phyloP scores from a whole-genome alignment of 1,140 invertebrate species.

The Argopecten irradians region DNA sequence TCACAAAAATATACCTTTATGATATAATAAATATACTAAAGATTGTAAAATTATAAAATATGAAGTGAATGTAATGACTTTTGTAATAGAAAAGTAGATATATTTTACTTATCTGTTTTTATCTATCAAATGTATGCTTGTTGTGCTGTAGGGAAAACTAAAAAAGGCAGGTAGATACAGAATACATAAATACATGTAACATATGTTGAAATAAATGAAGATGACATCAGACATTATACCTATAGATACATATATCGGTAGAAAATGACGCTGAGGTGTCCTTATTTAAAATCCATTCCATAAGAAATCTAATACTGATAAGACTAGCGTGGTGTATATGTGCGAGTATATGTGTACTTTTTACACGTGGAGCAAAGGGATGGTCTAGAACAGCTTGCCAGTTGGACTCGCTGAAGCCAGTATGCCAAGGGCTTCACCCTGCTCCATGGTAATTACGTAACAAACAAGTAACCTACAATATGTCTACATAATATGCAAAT shows the following conservation, averaged over 20 bases:
- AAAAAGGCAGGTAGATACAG: too few species aligned
- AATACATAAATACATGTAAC: neutral
- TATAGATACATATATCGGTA: neutral
- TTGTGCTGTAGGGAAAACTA: too few species aligned
- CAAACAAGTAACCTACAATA: conserved; percentile 10
- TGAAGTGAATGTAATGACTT: neutral
- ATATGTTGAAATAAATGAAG: neutral
- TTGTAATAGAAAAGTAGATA: too few species aligned
- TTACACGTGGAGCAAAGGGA: neutral
- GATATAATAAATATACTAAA: too few species aligned
- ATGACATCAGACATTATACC: neutral
- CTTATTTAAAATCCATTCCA: neutral
- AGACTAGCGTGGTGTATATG: neutral
- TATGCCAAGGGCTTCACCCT: neutral
- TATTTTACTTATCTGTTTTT: too few species aligned
- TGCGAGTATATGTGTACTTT: neutral
- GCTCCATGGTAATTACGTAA: neutral
- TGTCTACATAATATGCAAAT: conserved; percentile 23
- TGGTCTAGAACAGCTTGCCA: neutral
- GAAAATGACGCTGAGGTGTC: neutral
- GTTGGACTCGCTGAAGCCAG: neutral
- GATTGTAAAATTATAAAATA: too few species aligned
- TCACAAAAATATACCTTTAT: too few species aligned
- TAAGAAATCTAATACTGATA: neutral
- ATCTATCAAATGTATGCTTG: too few species aligned